Evolutionary conservation across 2,797 vertebrate species (phyloP), one percentile per base, ranked within the genome.

Genomic region (Manis javanica): DNA sequence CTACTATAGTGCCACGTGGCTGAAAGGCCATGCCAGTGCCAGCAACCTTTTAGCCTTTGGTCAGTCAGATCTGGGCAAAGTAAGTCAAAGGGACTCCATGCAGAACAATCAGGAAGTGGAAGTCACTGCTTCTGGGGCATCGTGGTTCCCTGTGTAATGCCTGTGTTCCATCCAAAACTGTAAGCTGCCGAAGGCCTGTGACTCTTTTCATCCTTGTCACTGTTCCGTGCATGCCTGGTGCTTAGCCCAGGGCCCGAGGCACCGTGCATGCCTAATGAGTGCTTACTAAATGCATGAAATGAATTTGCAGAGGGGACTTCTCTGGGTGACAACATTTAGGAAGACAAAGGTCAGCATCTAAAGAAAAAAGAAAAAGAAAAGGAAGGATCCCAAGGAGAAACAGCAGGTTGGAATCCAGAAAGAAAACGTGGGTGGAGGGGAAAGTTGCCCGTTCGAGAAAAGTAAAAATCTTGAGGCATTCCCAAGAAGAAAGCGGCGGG

Each of bases 381-480:
- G 49, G 61, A 88, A 82, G 88, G 53, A 31, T 42, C 34, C 82
- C 4, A 0, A 0, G 23, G 89, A 81, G 88, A 90, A 96, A 74
- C 16, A 75, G 92, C 96, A 95, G 85, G 74, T 91, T 77, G 84
- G 75, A 93, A 91, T 85, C 59, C 91, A 97, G 96, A 87, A 83
- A 96, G 92, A 42, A 68, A 61, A 90, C 1, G 83, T 95, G 93
- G 97, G 92, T 84, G 87, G 92, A 29, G 21, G 83, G 92, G 92
- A 94, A 91, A 55, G 94, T 53, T 95, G 93, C 90, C 92, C 83
- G 8, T 71, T 81, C 9, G 1, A 71, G 84, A 81, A 94, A 83
- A 97, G 37, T 53, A 55, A 74, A 59, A 63, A 46, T 96, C 77
- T 79, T 42, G 77, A 97, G 94, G 96, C 92, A 81, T 92, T 97